phyloP scores from a whole-genome alignment of 2,797 vertebrate species.

The Sus cebifrons region DNA sequence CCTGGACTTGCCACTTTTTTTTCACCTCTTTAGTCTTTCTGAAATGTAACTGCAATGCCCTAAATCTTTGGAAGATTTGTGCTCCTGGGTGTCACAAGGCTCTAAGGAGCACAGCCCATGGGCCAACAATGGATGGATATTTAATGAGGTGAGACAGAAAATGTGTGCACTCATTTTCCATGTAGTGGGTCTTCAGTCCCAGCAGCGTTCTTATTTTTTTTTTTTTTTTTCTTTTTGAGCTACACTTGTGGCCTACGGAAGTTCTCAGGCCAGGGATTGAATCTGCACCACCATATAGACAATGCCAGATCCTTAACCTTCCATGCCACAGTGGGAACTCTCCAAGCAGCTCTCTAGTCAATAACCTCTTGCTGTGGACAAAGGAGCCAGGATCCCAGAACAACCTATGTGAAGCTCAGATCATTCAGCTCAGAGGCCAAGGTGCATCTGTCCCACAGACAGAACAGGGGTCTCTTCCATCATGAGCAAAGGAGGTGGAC shows the following conservation, averaged over 20 bases:
- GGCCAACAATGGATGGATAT: too few species aligned
- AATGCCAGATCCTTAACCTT: too few species aligned
- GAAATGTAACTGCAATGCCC: background rate
- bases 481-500: fast-evolving
- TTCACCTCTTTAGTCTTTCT: background rate
- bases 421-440: background rate
- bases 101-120: background rate
- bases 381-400: background rate
- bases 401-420: background rate
- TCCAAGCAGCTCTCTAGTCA: background rate
- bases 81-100: background rate
- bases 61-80: background rate
- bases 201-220: background rate
- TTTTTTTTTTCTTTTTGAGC: too few species aligned
- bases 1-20: background rate
- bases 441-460: background rate
- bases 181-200: background rate
- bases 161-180: background rate
- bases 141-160: background rate
- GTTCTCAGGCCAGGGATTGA: too few species aligned
- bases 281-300: too few species aligned
- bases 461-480: background rate
- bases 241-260: too few species aligned
- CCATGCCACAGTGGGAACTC: too few species aligned
- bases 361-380: background rate